Conservation (phyloP, 1,140 invertebrate genomes). For the Cecropterus lyciades region DNA sequence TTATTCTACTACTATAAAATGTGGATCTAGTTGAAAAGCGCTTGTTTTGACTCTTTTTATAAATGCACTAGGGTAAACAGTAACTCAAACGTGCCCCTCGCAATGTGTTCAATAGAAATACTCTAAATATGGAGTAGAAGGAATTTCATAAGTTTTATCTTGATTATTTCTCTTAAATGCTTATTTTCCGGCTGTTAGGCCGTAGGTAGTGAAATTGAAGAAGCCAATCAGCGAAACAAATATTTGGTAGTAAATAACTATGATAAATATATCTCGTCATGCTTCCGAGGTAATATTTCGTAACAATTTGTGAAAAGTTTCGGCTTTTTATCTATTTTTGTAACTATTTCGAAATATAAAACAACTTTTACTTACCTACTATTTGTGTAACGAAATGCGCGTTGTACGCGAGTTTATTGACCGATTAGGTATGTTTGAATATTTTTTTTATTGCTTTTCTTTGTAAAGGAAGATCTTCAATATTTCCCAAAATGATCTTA, state of each 20-base stretch:
- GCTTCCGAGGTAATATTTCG: neutral
- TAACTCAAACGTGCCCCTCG: too few relatives aligned
- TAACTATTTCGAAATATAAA: neutral
- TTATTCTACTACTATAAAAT: too few relatives aligned
- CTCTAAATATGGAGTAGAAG: too few relatives aligned
- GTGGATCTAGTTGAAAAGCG: too few relatives aligned
- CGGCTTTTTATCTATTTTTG: slow-evolving; percentile 1
- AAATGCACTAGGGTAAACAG: too few relatives aligned
- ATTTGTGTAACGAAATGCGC: slow-evolving; percentile 1
- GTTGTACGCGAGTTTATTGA: slow-evolving; percentile 1
- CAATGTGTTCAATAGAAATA: too few relatives aligned
- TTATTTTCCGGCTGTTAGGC: neutral
- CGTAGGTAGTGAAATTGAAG: neutral
- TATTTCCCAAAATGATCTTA: too few relatives aligned
- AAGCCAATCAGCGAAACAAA: neutral
- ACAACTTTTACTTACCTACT: slow-evolving; percentile 1
- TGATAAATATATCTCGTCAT: slow-evolving; percentile 1
- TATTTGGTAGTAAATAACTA: neutral
- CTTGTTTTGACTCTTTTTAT: too few relatives aligned
- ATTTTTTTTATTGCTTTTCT: too few relatives aligned
- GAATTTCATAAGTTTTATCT: neutral
- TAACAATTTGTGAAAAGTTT: neutral
- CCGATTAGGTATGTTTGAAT: neutral
- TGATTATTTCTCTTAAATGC: neutral
- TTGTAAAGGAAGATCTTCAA: too few relatives aligned